phyloP scores from a whole-genome alignment of 2,888 invertebrate genomes.

The Drosophila atripex region DNA sequence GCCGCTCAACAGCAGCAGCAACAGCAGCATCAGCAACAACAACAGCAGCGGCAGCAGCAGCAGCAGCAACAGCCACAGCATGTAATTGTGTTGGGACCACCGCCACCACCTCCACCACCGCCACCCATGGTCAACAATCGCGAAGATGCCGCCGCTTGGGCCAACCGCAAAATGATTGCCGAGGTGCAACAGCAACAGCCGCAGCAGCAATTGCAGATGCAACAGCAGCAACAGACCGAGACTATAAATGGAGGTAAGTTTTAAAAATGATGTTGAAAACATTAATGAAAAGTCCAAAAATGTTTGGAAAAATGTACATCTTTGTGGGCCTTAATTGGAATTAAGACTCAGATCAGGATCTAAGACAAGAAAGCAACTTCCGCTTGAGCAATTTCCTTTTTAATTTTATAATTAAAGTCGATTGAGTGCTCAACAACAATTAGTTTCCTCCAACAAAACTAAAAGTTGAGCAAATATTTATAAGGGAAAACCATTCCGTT shows the following conservation, averaged over 20 bases:
- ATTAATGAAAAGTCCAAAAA: too few relatives aligned
- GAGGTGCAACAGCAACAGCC: constrained; percentile 64
- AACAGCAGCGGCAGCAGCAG: constrained; percentile 48
- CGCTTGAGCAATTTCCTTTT: not conserved
- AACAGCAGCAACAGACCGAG: constrained; percentile 41
- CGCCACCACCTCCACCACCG: constrained; percentile 67
- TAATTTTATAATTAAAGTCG: constrained; percentile 31
- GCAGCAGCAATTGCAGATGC: constrained; percentile 44
- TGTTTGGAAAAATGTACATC: too few relatives aligned
- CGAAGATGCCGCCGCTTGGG: constrained; percentile 82
- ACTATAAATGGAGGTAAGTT: constrained; percentile 63
- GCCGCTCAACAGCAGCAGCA: constrained; percentile 63
- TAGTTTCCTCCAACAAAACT: constrained; percentile 12
- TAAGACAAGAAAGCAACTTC: not conserved
- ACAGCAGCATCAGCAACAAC: constrained; percentile 40
- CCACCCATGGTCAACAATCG: constrained; percentile 78
- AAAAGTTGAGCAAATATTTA: constrained; percentile 49
- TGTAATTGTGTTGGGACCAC: constrained; percentile 61
- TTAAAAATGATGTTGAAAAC: not conserved
- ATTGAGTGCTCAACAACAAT: constrained; percentile 27
- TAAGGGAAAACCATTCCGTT: constrained; percentile 27
- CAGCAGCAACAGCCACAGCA: constrained; percentile 57
- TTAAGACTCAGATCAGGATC: not conserved
- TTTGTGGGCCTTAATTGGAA: too few relatives aligned
- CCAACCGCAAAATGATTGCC: constrained; percentile 78